phyloP scores from a whole-genome alignment of 2,888 invertebrate species.

The Litoditis marina region DNA sequence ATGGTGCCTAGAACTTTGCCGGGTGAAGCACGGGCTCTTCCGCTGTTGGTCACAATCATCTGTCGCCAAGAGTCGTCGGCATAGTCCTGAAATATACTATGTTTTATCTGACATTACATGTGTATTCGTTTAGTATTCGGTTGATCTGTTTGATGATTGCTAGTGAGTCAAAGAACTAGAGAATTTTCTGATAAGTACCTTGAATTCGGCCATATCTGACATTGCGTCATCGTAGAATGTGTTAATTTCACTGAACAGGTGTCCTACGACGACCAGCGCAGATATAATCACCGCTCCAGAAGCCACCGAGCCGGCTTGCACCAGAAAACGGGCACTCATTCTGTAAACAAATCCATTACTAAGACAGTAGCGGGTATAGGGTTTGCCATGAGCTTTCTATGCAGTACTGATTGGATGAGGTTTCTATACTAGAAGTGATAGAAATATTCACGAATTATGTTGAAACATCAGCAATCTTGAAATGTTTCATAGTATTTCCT shows the following conservation, averaged over 20 bases:
- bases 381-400: no score
- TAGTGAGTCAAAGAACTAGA: no score
- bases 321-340: conserved; percentile 11
- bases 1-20: conserved; percentile 10
- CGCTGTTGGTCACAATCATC: conserved; percentile 28
- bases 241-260: conserved; percentile 35
- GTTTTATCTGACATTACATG: not conserved
- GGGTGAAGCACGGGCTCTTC: not conserved
- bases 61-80: conserved; percentile 35
- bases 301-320: conserved; percentile 19
- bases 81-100: conserved; percentile 21
- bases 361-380: no score
- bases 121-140: no score
- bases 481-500: no score
- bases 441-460: no score
- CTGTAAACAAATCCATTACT: no score
- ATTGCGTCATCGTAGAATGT: conserved; percentile 25
- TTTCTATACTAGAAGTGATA: no score
- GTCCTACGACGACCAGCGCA: conserved; percentile 24
- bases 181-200: no score
- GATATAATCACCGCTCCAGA: conserved; percentile 27
- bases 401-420: no score
- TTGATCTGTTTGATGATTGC: no score
- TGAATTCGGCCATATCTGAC: conserved; percentile 36
- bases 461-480: no score